Conservation (phyloP, 2,888 invertebrate species). For the Scaeva pyrastri region DNA sequence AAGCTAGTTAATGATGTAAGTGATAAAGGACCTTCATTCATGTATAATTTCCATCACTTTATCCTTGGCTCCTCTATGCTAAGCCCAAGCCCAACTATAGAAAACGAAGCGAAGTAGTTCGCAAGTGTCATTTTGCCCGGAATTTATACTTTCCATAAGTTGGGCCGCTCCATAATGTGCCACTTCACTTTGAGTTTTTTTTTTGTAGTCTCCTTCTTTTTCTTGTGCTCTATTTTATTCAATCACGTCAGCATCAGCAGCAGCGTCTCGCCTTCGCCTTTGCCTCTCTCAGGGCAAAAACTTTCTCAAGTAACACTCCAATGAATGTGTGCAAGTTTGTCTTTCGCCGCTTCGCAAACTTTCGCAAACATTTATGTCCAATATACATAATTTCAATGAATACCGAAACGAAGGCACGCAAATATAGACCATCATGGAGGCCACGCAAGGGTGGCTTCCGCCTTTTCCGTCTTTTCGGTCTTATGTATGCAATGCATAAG, state of each 20-base stretch:
- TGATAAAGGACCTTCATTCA: constrained; percentile 54
- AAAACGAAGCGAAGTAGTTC: neutral
- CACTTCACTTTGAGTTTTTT: constrained; percentile 58
- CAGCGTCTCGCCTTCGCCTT: constrained; percentile 39
- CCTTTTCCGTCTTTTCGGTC: neutral
- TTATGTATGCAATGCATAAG: neutral
- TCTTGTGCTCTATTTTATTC: constrained; percentile 62
- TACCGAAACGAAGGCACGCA: constrained; percentile 37
- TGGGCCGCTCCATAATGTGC: constrained; percentile 59
- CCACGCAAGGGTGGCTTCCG: neutral
- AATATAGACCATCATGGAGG: neutral
- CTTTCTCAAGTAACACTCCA: constrained; percentile 69
- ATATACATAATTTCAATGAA: constrained; percentile 53
- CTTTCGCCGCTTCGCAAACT: constrained; percentile 52
- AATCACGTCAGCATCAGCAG: constrained; percentile 56
- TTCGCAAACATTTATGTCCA: constrained; percentile 56
- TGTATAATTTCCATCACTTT: constrained; percentile 26
- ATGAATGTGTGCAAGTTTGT: constrained; percentile 69
- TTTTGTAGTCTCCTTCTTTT: neutral
- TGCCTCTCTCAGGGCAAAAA: constrained; percentile 24
- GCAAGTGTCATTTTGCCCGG: constrained; percentile 55
- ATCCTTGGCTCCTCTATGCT: neutral
- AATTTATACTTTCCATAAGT: constrained; percentile 57
- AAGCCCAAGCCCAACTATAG: constrained; percentile 8
- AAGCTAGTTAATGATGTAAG: constrained; percentile 65